phyloP scores from a whole-genome alignment of 2,888 invertebrate genomes.

The Zaprionus obscuricornis region DNA sequence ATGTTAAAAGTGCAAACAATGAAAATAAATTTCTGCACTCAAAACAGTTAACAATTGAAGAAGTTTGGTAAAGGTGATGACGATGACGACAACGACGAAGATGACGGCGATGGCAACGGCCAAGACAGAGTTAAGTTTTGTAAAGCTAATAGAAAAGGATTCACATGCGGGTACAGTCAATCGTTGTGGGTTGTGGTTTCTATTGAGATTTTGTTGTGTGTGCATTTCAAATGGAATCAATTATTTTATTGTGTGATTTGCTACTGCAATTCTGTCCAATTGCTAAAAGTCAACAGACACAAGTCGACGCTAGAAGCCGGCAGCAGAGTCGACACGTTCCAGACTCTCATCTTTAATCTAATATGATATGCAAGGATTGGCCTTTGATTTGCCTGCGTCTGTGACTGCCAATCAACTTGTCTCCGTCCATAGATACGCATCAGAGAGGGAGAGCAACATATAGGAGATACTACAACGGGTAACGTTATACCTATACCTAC shows the following conservation, averaged over 20 bases:
- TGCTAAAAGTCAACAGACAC: constrained; percentile 69
- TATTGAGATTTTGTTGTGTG: constrained; percentile 45
- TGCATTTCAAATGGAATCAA: constrained; percentile 77
- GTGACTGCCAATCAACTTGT: constrained; percentile 30
- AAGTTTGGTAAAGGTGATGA: neutral
- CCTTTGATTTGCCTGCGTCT: constrained; percentile 59
- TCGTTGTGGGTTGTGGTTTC: too few relatives aligned
- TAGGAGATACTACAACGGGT: too few relatives aligned
- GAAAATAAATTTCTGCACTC: constrained; percentile 71
- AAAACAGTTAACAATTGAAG: constrained; percentile 63
- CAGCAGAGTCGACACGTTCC: constrained; percentile 19
- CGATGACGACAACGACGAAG: neutral
- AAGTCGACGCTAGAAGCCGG: constrained; percentile 40
- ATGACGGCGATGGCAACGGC: neutral
- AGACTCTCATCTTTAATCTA: constrained; percentile 40
- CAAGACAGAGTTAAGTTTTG: neutral
- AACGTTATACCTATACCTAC: constrained; percentile 52
- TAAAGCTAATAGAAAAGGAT: constrained; percentile 29
- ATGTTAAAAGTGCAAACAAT: constrained; percentile 75
- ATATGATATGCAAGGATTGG: constrained; percentile 68
- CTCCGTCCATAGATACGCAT: neutral
- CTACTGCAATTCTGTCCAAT: constrained; percentile 66
- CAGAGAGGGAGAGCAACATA: too few relatives aligned
- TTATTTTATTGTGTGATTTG: constrained; percentile 79
- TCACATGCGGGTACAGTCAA: constrained; percentile 60